Conservation (phyloP, 2,113 vertebrate genomes). For the Cebidichthys violaceus region DNA sequence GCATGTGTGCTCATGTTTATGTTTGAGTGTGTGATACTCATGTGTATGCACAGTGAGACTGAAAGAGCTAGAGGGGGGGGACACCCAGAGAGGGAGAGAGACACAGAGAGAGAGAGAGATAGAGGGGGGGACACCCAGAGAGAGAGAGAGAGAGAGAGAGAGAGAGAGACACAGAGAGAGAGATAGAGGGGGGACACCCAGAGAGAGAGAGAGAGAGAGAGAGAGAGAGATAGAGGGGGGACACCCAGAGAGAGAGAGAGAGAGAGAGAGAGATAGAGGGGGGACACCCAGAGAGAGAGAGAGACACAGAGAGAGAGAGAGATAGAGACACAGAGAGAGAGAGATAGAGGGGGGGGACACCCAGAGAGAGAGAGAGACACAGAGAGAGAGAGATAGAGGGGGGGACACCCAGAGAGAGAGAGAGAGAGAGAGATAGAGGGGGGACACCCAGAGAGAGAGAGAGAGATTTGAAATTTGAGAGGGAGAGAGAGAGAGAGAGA, state of each 20-base stretch:
- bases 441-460: too few species aligned
- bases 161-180: slow-evolving; percentile 8
- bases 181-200: too few species aligned
- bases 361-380: slow-evolving; percentile 9
- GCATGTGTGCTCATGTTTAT: slow-evolving; percentile 22
- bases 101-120: slow-evolving; percentile 3
- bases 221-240: slow-evolving; percentile 51
- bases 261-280: slow-evolving; percentile 20
- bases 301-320: slow-evolving; percentile 9
- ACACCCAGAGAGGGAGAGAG: slow-evolving; percentile 20
- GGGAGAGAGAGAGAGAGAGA: too few species aligned
- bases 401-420: too few species aligned
- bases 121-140: too few species aligned
- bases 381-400: slow-evolving; percentile 20
- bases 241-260: too few species aligned
- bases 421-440: slow-evolving; percentile 20
- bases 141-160: slow-evolving; percentile 5
- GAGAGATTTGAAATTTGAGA: too few species aligned
- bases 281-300: slow-evolving; percentile 1
- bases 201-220: slow-evolving; percentile 9
- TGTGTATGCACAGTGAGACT: slow-evolving; percentile 47
- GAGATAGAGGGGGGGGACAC: too few species aligned
- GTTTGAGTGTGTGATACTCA: slow-evolving; percentile 25
- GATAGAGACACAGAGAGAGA: slow-evolving; percentile 24
- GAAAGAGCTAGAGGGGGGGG: neutral